phyloP scores from a whole-genome alignment of 1,140 invertebrate species.

The Pseudomyrmex cubaensis region DNA sequence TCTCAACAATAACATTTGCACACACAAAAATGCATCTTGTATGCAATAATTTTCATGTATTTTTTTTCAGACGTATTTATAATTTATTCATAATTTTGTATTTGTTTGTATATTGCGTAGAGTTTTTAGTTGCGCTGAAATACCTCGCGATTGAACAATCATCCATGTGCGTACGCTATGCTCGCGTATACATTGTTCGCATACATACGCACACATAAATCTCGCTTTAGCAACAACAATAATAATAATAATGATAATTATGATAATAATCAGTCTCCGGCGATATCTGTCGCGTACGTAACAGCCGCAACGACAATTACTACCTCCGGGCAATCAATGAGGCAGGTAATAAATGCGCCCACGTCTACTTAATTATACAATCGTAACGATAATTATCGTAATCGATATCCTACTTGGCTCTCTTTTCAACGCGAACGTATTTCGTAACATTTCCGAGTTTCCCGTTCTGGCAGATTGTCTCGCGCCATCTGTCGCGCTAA shows the following conservation, averaged over 20 bases:
- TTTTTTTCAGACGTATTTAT: background rate
- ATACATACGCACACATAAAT: no score
- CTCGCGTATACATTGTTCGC: background rate
- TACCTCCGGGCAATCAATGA: constrained; percentile 60
- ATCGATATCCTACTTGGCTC: constrained; percentile 18
- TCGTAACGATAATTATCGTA: constrained; percentile 67
- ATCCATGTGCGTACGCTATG: background rate
- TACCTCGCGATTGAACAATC: background rate
- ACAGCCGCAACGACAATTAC: constrained; percentile 62
- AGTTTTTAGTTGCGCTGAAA: background rate
- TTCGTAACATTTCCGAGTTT: background rate
- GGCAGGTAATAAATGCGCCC: constrained; percentile 73
- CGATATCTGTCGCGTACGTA: constrained; percentile 10
- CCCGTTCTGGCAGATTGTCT: constrained; percentile 6
- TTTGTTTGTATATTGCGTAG: background rate
- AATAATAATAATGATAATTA: constrained; percentile 38
- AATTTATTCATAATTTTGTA: constrained; percentile 8
- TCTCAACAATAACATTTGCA: background rate
- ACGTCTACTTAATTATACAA: constrained; percentile 72
- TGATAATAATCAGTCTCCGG: constrained; percentile 31
- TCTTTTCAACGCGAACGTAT: background rate
- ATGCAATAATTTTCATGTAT: background rate
- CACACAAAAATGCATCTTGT: no score
- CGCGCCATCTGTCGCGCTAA: no score
- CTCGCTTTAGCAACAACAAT: constrained; percentile 37